These are phyloP conservation scores for Corbicula japonica DNA, from an alignment of 2,888 invertebrate species.

Conservation along the genomic window DNA sequence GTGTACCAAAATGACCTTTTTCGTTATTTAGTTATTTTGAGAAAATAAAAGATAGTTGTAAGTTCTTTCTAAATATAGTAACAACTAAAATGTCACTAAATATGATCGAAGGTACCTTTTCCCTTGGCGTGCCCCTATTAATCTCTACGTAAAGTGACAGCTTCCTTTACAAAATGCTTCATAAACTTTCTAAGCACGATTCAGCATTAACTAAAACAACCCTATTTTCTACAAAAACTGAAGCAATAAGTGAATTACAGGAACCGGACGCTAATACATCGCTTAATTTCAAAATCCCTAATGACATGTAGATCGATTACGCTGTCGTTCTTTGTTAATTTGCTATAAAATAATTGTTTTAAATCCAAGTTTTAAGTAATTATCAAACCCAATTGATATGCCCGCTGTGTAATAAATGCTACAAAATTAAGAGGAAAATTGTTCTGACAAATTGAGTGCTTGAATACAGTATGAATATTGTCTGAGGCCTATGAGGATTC, in stretches of 20 bases:
- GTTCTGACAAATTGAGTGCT: slow-evolving; percentile 56
- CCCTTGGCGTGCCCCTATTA: too few species aligned
- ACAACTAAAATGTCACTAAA: too few species aligned
- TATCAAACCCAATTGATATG: slow-evolving; percentile 53
- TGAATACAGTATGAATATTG: too few species aligned
- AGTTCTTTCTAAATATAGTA: too few species aligned
- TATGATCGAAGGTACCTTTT: too few species aligned
- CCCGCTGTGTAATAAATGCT: slow-evolving; percentile 41
- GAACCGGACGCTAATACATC: slow-evolving; percentile 20
- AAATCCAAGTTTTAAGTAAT: slow-evolving; percentile 31
- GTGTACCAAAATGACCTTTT: background rate
- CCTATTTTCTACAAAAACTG: slow-evolving; percentile 1
- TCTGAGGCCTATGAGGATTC: too few species aligned
- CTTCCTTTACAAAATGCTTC: slow-evolving; percentile 7
- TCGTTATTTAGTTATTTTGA: background rate
- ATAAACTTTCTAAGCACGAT: background rate
- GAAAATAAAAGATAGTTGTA: too few species aligned
- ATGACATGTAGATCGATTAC: slow-evolving; percentile 32
- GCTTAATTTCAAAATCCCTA: slow-evolving; percentile 54
- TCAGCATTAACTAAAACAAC: background rate
- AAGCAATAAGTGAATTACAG: slow-evolving; percentile 42
- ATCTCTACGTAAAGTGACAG: too few species aligned
- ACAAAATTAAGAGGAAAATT: slow-evolving; percentile 42
- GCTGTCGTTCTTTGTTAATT: slow-evolving; percentile 50
- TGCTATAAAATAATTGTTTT: slow-evolving; percentile 53